These are phyloP conservation scores for Tympanuchus pallidicinctus DNA, from an alignment of 2,113 vertebrate species.

Conservation along the genomic window DNA sequence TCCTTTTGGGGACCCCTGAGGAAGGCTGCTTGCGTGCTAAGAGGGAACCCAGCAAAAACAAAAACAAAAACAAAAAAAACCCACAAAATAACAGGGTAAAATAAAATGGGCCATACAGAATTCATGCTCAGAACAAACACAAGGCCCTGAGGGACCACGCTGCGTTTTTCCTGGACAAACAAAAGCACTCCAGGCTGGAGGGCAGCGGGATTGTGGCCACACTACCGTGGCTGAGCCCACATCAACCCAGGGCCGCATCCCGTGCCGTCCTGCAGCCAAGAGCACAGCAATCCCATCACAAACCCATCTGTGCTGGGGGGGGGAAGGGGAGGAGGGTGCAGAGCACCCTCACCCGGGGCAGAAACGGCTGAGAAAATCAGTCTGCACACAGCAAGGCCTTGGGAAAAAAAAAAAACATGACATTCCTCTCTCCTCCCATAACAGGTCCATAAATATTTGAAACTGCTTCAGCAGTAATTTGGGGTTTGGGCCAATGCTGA, in stretches of 20 bases:
- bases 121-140: neutral
- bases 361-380: neutral
- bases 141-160: neutral
- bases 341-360: neutral
- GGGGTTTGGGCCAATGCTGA: constrained; percentile 17
- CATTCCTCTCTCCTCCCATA: neutral
- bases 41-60: neutral
- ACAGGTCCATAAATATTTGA: constrained; percentile 52
- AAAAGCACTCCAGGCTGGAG: neutral
- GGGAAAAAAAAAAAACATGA: neutral
- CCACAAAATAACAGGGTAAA: neutral
- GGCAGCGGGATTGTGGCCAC: neutral
- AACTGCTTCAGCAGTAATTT: constrained; percentile 33
- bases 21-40: neutral
- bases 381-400: neutral
- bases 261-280: neutral
- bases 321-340: neutral
- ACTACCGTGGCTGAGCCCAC: neutral
- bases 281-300: neutral
- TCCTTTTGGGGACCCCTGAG: neutral
- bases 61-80: neutral
- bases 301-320: neutral
- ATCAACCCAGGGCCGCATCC: neutral
- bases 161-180: neutral
- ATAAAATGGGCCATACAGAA: neutral